These are phyloP conservation scores for Germaria angustata DNA, from an alignment of 2,888 invertebrate genomes.

Conservation along the genomic window DNA sequence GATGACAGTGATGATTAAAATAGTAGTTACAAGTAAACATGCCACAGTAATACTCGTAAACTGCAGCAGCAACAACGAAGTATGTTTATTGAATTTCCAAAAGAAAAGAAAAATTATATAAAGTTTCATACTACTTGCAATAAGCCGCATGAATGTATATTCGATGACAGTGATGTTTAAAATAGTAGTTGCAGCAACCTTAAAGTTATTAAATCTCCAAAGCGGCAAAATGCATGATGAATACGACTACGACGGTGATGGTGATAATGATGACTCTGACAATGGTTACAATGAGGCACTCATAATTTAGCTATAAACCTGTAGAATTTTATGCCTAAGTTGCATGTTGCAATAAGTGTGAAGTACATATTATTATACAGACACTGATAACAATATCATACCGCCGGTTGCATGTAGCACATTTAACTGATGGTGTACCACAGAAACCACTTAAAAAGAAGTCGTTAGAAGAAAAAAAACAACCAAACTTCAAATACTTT, in stretches of 20 bases:
- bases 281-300: slow-evolving; percentile 4
- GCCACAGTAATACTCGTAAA: slow-evolving; percentile 37
- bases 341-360: slow-evolving; percentile 59
- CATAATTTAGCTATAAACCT: slow-evolving; percentile 44
- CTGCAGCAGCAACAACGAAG: background rate
- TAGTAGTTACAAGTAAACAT: slow-evolving; percentile 44
- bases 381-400: slow-evolving; percentile 52
- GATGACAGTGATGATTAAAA: slow-evolving; percentile 30
- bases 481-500: slow-evolving; percentile 7
- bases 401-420: slow-evolving; percentile 15
- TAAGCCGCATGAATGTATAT: background rate
- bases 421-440: slow-evolving; percentile 22
- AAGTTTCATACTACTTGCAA: slow-evolving; percentile 16
- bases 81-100: slow-evolving; percentile 47
- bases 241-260: background rate
- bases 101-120: background rate
- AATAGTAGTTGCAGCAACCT: slow-evolving; percentile 31
- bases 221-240: background rate
- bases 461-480: background rate
- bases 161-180: slow-evolving; percentile 23
- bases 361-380: slow-evolving; percentile 46
- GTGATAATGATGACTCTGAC: background rate
- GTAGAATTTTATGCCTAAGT: background rate
- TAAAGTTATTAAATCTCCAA: background rate
- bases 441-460: slow-evolving; percentile 25